Evolutionary conservation across 2,888 invertebrate species (phyloP).

Genomic region (Camponotus fellah): DNA sequence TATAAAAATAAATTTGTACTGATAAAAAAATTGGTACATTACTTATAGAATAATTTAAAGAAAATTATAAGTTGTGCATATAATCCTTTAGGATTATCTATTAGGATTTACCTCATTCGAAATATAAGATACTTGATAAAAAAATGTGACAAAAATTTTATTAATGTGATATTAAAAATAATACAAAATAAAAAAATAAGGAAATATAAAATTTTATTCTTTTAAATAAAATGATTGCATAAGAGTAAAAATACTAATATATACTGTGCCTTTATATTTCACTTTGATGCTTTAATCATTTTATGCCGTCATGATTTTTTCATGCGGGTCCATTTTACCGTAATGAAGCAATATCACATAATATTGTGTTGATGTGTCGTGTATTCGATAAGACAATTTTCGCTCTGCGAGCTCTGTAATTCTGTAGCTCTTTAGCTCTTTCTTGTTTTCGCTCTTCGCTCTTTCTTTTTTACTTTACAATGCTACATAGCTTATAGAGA

Average conservation of each 20-base stretch:
- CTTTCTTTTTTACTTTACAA: too few relatives aligned
- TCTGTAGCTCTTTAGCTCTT: too few relatives aligned
- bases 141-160: neutral
- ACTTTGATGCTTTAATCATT: constrained; percentile 64
- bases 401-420: too few relatives aligned
- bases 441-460: too few relatives aligned
- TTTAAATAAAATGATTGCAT: neutral
- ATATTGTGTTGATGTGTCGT: constrained; percentile 51
- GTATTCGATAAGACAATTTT: too few relatives aligned
- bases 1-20: neutral
- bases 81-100: neutral
- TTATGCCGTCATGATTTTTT: constrained; percentile 67
- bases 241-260: constrained; percentile 36
- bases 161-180: neutral
- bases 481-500: too few relatives aligned
- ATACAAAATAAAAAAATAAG: neutral
- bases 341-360: constrained; percentile 69
- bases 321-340: constrained; percentile 77
- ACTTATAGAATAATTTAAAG: neutral
- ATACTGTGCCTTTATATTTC: constrained; percentile 70
- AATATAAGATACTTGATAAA: neutral
- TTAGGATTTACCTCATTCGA: neutral
- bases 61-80: neutral
- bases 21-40: neutral
- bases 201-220: neutral